Base-by-base conservation (phyloP, 1,140 invertebrate species). In the Coenobita brevimanus region DNA sequence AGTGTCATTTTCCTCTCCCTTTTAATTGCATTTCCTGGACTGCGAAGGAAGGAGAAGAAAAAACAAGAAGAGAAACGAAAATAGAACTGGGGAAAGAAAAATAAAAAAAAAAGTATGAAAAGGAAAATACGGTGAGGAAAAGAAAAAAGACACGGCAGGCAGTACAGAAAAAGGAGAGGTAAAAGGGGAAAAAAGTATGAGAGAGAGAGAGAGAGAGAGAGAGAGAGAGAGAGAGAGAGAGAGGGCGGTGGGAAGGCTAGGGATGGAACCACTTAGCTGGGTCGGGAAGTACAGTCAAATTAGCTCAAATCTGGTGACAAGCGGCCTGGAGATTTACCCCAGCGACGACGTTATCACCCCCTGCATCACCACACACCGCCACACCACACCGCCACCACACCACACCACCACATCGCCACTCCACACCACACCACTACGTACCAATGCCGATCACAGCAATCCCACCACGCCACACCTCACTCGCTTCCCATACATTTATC, bases 231-330 rank as follows among this genome's bases (percentile, higher is more conserved):
- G 80, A 17, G 36, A 33, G 62, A 33, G 62, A n/a, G 38, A 43
- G 60, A 33, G 41, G 46, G 6, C 21, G 33, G 24, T 46, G 15
- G n/a, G 21, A 6, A 50, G 27, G 21, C 15, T 15, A 27, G 0
- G 13, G 1, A 27, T 17, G 27, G 30, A 50, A 80, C 78, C 78
- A 81, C 54, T 81, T 81, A 64, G 78, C 33, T 57, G 21, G 30
- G 15, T 33, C 41, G n/a, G n/a, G 78, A 60, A 41, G 36, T 36
- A 69, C 57, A 73, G 46, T 43, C 43, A 83, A 83, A 83, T 83
- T 83, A 83, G 82, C 82, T 73, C 82, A 71, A 83, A 83, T 83
- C 46, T 83, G 46, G 82, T 83, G 82, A 83, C 82, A 75, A 50
- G 67, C 64, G 41, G 82, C 71, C 82, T 57, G 27, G 46, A 30